Conservation (phyloP, 2,888 invertebrate genomes). For the Rotaria macrura region DNA sequence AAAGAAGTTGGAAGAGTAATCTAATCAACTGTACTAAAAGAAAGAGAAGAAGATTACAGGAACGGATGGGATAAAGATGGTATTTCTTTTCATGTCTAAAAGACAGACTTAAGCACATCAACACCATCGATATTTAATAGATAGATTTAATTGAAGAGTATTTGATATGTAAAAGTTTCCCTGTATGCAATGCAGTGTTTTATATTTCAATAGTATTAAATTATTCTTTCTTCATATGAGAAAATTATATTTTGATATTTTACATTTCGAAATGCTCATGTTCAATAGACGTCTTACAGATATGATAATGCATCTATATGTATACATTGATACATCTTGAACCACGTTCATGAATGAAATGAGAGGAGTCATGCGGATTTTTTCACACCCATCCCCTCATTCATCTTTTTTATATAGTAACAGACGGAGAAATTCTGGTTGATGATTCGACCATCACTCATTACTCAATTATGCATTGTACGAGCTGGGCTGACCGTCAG, state of each 20-base stretch:
- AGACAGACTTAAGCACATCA: background rate
- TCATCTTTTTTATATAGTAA: background rate
- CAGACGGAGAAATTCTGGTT: background rate
- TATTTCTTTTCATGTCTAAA: background rate
- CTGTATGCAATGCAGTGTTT: too few relatives aligned
- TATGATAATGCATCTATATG: background rate
- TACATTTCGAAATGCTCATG: background rate
- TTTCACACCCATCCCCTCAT: background rate
- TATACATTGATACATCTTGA: background rate
- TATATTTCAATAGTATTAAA: background rate
- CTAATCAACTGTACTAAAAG: background rate
- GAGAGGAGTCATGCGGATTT: background rate
- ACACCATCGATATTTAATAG: background rate
- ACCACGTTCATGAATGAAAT: background rate
- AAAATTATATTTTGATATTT: background rate
- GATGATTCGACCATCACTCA: slow-evolving; percentile 5
- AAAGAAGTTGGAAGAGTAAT: background rate
- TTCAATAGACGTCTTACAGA: background rate
- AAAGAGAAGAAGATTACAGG: background rate
- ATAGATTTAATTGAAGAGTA: too few relatives aligned
- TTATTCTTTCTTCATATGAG: background rate
- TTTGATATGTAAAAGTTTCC: too few relatives aligned
- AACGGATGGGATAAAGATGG: background rate
- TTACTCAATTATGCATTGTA: background rate
- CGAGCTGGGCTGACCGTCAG: background rate